Base-by-base conservation (phyloP, 2,797 vertebrate species). In the Anguilla pacifica region DNA sequence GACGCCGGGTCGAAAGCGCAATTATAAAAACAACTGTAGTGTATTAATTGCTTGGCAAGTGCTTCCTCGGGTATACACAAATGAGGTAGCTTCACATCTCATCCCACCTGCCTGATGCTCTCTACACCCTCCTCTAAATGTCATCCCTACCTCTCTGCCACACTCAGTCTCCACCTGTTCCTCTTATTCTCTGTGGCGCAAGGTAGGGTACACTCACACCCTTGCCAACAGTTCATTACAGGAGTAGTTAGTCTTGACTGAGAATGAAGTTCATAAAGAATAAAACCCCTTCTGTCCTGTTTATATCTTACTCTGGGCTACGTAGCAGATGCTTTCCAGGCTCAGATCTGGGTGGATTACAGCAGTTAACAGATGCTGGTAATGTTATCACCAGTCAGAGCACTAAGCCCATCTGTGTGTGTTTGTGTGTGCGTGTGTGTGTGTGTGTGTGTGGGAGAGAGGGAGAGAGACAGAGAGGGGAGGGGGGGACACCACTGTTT, bases 301-400 rank as follows among this genome's bases (percentile, higher is more conserved):
- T 28, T 11, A 82, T 25, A 46, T 88, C 83, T 67, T 70, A 79
- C 79, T 49, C 39, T 9, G 79, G 79, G 22, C 7, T n/a, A 25
- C 39, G 90, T 87, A 93, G 91, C 93, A 96, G 94, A 95, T 94
- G 95, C 93, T 95, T 92, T 88, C 90, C 49, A 87, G 88, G 88
- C 91, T 91, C 67, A 93, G 94, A 94, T 92, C 93, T 94, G 95
- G 92, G 93, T 89, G 91, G 93, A 95, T 95, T 95, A 96, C 92
- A 93, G 92, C 81, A 92, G 91, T 92, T 85, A 95, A 92, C 95
- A 96, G 94, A 95, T 95, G 95, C 92, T 94, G 90, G 93, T 89
- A 91, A 92, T 94, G 92, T 91, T 92, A 91, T 91, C 90, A 93
- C 86, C 88, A 89, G 90, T 83, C 89, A 90, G 74, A 57, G 67